Conservation (phyloP, 2,888 invertebrate genomes). For the Tyria jacobaeae region DNA sequence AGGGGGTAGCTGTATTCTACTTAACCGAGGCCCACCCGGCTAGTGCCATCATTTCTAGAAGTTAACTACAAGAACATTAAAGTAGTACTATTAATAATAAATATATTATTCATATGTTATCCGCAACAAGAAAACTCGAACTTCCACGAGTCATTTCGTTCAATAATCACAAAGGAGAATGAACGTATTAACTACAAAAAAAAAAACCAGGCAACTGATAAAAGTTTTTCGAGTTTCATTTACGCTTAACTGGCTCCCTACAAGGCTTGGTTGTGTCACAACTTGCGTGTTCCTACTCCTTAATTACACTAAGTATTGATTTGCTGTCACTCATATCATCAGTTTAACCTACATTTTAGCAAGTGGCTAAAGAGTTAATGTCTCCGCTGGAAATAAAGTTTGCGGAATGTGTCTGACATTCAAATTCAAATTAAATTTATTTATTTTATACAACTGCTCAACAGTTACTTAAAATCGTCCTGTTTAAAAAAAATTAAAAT, state of each 20-base stretch:
- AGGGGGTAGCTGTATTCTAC: no score
- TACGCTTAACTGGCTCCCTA: conserved; percentile 27
- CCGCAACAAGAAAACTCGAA: background rate
- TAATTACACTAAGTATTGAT: conserved; percentile 47
- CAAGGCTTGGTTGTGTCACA: conserved; percentile 15
- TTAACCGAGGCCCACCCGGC: no score
- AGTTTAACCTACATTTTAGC: conserved; percentile 25
- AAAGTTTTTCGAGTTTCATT: conserved; percentile 31
- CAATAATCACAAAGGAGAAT: conserved; percentile 30
- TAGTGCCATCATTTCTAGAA: no score
- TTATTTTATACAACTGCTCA: no score
- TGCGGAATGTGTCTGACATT: background rate
- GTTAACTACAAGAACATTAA: no score
- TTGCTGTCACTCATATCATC: conserved; percentile 38
- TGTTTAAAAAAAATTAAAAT: no score
- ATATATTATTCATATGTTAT: background rate
- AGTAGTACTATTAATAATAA: no score
- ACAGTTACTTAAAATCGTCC: no score
- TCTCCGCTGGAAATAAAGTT: background rate
- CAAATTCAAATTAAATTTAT: no score
- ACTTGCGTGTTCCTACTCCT: conserved; percentile 33
- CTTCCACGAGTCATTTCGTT: conserved; percentile 30
- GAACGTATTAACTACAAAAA: conserved; percentile 20
- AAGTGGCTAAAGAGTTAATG: conserved; percentile 13
- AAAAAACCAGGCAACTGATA: conserved; percentile 12